These are phyloP conservation scores for Drosophila pruinosa DNA, from an alignment of 1,140 invertebrate species.

Conservation along the genomic window DNA sequence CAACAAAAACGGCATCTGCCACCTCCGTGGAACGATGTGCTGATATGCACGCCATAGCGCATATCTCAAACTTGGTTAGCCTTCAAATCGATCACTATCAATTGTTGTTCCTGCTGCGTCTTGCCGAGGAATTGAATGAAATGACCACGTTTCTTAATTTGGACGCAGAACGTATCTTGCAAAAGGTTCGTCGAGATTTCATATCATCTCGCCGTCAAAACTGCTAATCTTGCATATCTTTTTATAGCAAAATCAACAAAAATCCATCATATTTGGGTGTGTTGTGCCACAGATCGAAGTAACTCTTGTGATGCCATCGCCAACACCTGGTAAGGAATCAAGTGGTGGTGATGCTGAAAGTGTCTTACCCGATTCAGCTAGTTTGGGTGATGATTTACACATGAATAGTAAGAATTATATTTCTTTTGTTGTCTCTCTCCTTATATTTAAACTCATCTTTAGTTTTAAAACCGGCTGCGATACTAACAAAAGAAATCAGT, in stretches of 20 bases:
- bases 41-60: slow-evolving; percentile 88
- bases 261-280: slow-evolving; percentile 89
- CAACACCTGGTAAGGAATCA: slow-evolving; percentile 91
- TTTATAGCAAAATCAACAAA: slow-evolving; percentile 81
- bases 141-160: slow-evolving; percentile 90
- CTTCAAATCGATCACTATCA: slow-evolving; percentile 97
- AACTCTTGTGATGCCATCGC: slow-evolving; percentile 93
- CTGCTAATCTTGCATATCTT: background rate
- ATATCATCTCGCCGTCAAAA: no score
- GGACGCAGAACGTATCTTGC: slow-evolving; percentile 89
- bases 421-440: slow-evolving; percentile 73
- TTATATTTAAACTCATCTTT: slow-evolving; percentile 48
- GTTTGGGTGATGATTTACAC: slow-evolving; percentile 89
- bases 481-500: slow-evolving; percentile 27
- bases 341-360: slow-evolving; percentile 91
- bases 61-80: slow-evolving; percentile 91
- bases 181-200: slow-evolving; percentile 60
- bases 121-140: slow-evolving; percentile 92
- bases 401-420: slow-evolving; percentile 83
- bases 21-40: slow-evolving; percentile 78
- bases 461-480: slow-evolving; percentile 51
- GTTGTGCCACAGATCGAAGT: slow-evolving; percentile 93
- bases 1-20: background rate
- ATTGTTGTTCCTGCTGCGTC: slow-evolving; percentile 92
- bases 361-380: slow-evolving; percentile 91